These are phyloP conservation scores for Epiblema foenella DNA, from an alignment of 2,888 invertebrate genomes.

Conservation along the genomic window DNA sequence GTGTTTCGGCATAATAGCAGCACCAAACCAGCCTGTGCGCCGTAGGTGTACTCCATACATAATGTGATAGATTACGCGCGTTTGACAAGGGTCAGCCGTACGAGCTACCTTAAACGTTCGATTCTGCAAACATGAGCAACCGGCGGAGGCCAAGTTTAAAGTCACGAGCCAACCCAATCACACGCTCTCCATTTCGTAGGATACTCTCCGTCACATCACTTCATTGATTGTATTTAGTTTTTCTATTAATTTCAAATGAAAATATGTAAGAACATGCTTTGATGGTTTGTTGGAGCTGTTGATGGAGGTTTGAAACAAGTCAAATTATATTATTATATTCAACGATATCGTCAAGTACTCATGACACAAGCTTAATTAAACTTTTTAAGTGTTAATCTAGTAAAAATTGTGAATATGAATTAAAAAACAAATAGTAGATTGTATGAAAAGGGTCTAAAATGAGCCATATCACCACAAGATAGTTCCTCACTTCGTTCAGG, in stretches of 20 bases:
- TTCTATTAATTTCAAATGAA: neutral
- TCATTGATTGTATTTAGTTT: neutral
- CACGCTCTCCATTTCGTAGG: conserved; percentile 36
- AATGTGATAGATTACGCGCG: conserved; percentile 55
- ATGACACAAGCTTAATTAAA: too few relatives aligned
- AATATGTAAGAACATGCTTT: neutral
- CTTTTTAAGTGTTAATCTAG: too few relatives aligned
- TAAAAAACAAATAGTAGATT: too few relatives aligned
- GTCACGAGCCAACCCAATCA: conserved; percentile 43
- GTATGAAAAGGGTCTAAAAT: too few relatives aligned
- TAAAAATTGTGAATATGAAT: too few relatives aligned
- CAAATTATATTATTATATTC: too few relatives aligned
- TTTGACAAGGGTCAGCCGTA: conserved; percentile 61
- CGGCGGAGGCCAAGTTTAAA: conserved; percentile 46
- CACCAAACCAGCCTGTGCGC: conserved; percentile 1
- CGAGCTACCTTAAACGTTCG: conserved; percentile 46
- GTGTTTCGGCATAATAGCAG: conserved; percentile 17
- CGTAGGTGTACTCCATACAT: conserved; percentile 16
- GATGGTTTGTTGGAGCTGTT: too few relatives aligned
- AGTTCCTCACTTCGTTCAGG: too few relatives aligned
- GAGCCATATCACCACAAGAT: too few relatives aligned
- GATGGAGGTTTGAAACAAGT: too few relatives aligned
- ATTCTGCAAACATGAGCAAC: conserved; percentile 37
- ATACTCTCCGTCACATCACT: conserved; percentile 17
- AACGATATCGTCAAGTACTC: too few relatives aligned